These are phyloP conservation scores for Hestina assimilis DNA, from an alignment of 1,140 invertebrate genomes.

Conservation along the genomic window DNA sequence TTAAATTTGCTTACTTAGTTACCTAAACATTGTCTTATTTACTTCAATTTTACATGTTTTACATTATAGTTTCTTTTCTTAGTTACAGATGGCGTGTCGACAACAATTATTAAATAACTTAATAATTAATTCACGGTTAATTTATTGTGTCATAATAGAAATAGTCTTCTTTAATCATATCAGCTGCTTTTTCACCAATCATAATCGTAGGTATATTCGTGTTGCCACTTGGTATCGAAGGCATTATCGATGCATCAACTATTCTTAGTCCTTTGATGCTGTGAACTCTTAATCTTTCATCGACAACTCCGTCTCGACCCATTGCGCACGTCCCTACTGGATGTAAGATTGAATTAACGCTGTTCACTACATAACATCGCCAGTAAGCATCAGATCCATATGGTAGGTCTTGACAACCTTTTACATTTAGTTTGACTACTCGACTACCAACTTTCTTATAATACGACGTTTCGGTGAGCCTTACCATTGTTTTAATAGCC, in stretches of 20 bases:
- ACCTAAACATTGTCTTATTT: no score
- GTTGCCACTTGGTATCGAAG: constrained; percentile 79
- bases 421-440: constrained; percentile 43
- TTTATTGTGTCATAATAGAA: no score
- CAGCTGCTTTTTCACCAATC: constrained; percentile 81
- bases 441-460: constrained; percentile 49
- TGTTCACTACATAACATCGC: constrained; percentile 82
- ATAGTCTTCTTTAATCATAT: constrained; percentile 80
- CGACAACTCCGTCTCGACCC: constrained; percentile 84
- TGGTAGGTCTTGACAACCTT: constrained; percentile 79
- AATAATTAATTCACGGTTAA: neutral
- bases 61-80: no score
- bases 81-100: neutral
- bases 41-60: no score
- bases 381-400: constrained; percentile 83
- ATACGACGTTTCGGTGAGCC: constrained; percentile 50
- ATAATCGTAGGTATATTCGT: constrained; percentile 80
- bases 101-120: no score
- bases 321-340: constrained; percentile 90
- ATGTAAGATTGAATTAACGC: constrained; percentile 89
- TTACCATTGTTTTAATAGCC: constrained; percentile 58
- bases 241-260: constrained; percentile 88
- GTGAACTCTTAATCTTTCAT: constrained; percentile 83
- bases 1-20: no score
- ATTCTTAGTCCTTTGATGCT: constrained; percentile 83